phyloP scores from a whole-genome alignment of 2,888 invertebrate species.

The Monochamus alternatus region DNA sequence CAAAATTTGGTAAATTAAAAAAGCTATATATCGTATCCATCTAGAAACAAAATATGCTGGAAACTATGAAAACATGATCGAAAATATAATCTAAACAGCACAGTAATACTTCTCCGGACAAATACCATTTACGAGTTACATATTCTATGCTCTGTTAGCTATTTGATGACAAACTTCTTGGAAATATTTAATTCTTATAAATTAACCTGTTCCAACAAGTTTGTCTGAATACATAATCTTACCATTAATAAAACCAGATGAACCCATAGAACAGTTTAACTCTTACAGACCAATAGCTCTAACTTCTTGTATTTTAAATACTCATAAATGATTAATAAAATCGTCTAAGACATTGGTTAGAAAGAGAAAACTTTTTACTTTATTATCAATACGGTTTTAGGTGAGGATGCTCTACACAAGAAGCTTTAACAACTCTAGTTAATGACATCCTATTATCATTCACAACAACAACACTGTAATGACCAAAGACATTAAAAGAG shows the following conservation, averaged over 20 bases:
- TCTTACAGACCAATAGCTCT: constrained; percentile 13
- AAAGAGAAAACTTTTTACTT: neutral
- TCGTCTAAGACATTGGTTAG: neutral
- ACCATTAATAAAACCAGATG: neutral
- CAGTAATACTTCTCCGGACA: constrained; percentile 19
- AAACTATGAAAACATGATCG: neutral
- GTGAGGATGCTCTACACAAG: constrained; percentile 14
- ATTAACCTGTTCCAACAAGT: neutral
- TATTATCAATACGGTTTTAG: constrained; percentile 35
- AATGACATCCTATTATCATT: constrained; percentile 26
- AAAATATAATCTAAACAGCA: neutral
- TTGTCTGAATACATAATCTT: neutral
- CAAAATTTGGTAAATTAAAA: neutral
- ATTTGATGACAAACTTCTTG: neutral
- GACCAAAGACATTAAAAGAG: constrained; percentile 11
- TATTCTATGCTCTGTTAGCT: constrained; percentile 6
- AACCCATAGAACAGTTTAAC: neutral
- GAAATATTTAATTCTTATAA: neutral
- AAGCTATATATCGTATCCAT: neutral
- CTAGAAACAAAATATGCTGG: neutral
- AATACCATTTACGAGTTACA: neutral
- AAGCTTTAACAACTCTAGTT: constrained; percentile 28
- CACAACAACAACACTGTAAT: constrained; percentile 18
- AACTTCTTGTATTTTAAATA: neutral
- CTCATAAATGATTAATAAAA: neutral